Conservation (phyloP, 1,140 invertebrate genomes). For the Drosophila eugracilis region DNA sequence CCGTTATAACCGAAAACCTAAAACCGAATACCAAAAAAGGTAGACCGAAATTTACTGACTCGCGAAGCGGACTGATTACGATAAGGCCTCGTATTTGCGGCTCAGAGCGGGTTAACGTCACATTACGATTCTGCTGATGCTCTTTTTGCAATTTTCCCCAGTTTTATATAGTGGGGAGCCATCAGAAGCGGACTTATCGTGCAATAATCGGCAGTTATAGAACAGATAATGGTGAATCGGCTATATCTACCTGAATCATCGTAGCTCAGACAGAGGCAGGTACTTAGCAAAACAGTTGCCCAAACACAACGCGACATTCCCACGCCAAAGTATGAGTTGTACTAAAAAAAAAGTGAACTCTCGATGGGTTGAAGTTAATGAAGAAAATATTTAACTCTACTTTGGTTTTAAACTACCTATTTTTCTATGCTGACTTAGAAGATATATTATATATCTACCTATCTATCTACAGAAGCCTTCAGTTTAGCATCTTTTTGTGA, state of each 20-base stretch:
- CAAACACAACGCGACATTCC: slow-evolving; percentile 15
- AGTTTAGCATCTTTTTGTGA: too few relatives aligned
- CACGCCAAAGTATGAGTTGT: slow-evolving; percentile 11
- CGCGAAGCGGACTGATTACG: slow-evolving; percentile 60
- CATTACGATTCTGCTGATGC: not conserved
- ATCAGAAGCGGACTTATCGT: slow-evolving; percentile 26
- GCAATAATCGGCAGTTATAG: slow-evolving; percentile 21
- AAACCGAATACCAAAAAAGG: slow-evolving; percentile 19
- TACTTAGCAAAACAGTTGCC: slow-evolving; percentile 14
- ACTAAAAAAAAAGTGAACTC: not conserved
- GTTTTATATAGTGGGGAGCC: slow-evolving; percentile 7
- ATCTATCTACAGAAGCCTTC: too few relatives aligned
- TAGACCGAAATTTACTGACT: slow-evolving; percentile 40
- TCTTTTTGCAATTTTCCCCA: not conserved
- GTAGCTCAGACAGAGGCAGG: slow-evolving; percentile 14
- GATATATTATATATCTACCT: too few relatives aligned
- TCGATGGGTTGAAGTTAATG: not conserved
- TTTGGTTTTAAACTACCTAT: too few relatives aligned
- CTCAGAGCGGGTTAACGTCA: slow-evolving; percentile 23
- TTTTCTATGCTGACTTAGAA: too few relatives aligned
- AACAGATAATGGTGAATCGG: slow-evolving; percentile 26
- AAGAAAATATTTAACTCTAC: too few relatives aligned
- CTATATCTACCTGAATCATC: slow-evolving; percentile 35
- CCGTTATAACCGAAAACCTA: slow-evolving; percentile 61
- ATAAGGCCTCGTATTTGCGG: slow-evolving; percentile 37